Evolutionary conservation across 2,113 vertebrate species (phyloP).

Genomic region (Melospiza melodia): DNA sequence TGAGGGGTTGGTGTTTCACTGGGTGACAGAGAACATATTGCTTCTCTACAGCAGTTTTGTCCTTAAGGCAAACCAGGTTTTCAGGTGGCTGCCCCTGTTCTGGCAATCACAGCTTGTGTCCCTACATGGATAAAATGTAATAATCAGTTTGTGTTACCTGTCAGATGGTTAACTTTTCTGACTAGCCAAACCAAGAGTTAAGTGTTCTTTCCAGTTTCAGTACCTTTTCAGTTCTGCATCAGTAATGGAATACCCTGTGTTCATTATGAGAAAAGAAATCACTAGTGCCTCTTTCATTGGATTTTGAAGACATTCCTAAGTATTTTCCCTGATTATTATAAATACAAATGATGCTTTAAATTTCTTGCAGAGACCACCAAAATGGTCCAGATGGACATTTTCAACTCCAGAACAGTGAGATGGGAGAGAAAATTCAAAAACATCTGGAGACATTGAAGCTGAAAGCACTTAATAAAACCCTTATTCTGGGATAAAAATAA

Average conservation of each 20-base stretch:
- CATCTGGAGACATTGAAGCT: constrained; percentile 57
- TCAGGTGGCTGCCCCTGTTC: neutral
- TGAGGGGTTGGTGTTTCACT: neutral
- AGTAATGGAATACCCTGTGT: neutral
- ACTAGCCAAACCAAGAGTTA: neutral
- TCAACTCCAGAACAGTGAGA: neutral
- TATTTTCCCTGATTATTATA: neutral
- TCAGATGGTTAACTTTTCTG: neutral
- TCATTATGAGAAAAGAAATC: neutral
- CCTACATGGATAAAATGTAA: neutral
- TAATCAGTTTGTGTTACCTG: neutral
- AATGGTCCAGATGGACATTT: neutral
- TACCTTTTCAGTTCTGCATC: neutral
- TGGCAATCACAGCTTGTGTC: neutral
- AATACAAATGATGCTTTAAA: neutral
- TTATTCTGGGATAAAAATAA: constrained; percentile 49
- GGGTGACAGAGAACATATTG: neutral
- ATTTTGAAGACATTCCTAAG: neutral
- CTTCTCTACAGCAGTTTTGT: neutral
- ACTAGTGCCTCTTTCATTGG: neutral
- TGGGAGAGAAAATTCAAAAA: constrained; percentile 48
- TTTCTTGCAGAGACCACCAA: constrained; percentile 60
- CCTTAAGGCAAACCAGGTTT: neutral
- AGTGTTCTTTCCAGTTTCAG: neutral
- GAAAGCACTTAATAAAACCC: constrained; percentile 43